Evolutionary conservation across 2,797 vertebrate genomes (phyloP).

Genomic region (Balearica regulorum): DNA sequence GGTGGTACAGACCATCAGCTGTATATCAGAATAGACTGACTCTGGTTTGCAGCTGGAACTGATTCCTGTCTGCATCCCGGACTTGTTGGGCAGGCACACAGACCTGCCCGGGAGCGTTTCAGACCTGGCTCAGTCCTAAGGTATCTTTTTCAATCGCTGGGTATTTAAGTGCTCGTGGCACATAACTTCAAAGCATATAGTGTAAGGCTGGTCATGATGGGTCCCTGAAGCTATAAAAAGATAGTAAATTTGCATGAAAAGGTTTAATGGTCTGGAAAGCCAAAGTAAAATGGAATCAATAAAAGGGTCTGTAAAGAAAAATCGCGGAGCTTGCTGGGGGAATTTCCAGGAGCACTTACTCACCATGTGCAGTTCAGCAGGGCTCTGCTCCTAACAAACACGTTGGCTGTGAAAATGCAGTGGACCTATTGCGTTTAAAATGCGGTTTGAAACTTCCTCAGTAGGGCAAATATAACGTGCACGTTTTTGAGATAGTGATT

Average conservation of each 20-base stretch:
- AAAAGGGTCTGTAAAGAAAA: neutral
- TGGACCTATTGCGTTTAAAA: neutral
- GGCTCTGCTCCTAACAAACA: neutral
- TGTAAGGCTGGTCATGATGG: neutral
- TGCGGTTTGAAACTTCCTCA: neutral
- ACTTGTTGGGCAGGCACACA: neutral
- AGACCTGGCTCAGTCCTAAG: neutral
- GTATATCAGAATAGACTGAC: neutral
- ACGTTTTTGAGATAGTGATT: neutral
- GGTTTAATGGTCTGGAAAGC: conserved; percentile 42
- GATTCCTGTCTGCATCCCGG: neutral
- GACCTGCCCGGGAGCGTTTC: neutral
- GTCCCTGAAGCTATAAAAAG: neutral
- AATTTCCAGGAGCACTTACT: neutral
- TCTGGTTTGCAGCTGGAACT: neutral
- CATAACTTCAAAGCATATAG: neutral
- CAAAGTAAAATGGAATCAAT: neutral
- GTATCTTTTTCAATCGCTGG: neutral
- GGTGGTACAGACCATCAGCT: neutral
- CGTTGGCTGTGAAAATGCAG: neutral
- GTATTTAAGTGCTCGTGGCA: neutral
- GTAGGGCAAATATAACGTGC: neutral
- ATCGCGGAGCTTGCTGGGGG: neutral
- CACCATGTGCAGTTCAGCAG: neutral
- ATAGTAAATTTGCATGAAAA: conserved; percentile 11